Evolutionary conservation across 2,797 vertebrate genomes (phyloP).

Genomic region (Lagocephalus sceleratus): DNA sequence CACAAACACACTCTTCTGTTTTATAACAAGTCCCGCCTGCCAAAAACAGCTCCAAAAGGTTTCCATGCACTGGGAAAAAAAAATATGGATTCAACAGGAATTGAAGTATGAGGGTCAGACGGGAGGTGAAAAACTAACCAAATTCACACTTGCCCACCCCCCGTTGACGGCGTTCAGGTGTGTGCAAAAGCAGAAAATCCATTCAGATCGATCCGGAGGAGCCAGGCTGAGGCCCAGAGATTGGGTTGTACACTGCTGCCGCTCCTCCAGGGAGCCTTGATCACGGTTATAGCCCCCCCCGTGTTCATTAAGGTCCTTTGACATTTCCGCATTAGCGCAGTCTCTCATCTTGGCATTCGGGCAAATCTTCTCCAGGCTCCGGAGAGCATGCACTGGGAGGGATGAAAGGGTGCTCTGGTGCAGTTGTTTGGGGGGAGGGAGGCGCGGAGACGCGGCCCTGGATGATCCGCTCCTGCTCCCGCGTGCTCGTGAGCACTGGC

Average conservation of each 20-base stretch:
- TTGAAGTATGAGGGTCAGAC: slow-evolving; percentile 31
- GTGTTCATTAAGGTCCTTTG: slow-evolving; percentile 78
- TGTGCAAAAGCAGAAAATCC: slow-evolving; percentile 77
- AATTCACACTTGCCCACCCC: slow-evolving; percentile 55
- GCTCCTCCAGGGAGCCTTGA: slow-evolving; percentile 71
- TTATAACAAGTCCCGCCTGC: slow-evolving; percentile 53
- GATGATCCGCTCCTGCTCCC: slow-evolving; percentile 28
- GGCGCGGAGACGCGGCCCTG: slow-evolving; percentile 19
- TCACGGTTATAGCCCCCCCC: slow-evolving; percentile 69
- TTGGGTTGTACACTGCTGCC: slow-evolving; percentile 52
- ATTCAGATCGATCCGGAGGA: slow-evolving; percentile 71
- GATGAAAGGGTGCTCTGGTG: slow-evolving; percentile 54
- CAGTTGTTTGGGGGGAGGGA: slow-evolving; percentile 44
- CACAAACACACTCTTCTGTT: slow-evolving; percentile 59
- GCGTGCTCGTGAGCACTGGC: slow-evolving; percentile 5
- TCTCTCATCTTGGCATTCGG: slow-evolving; percentile 61
- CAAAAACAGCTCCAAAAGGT: slow-evolving; percentile 56
- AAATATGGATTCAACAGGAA: slow-evolving; percentile 57
- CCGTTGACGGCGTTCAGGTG: slow-evolving; percentile 73
- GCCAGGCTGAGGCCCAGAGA: slow-evolving; percentile 56
- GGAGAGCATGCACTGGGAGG: slow-evolving; percentile 33
- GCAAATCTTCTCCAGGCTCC: slow-evolving; percentile 60
- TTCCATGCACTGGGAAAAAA: slow-evolving; percentile 44
- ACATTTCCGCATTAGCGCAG: slow-evolving; percentile 65
- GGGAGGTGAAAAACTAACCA: slow-evolving; percentile 27